Evolutionary conservation across 2,797 vertebrate species (phyloP).

Genomic region (Xenops minutus): DNA sequence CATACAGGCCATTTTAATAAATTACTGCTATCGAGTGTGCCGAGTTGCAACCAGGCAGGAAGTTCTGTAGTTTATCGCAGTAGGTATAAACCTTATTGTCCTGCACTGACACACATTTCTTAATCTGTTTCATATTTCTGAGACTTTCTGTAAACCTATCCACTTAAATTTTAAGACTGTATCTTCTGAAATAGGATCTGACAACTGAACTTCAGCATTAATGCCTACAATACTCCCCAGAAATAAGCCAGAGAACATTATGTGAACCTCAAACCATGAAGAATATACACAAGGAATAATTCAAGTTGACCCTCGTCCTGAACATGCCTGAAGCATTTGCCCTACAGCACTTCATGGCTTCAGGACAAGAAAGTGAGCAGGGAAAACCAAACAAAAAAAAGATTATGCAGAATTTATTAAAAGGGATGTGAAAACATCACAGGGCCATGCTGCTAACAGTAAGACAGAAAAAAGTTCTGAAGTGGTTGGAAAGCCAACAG

Average conservation of each 20-base stretch:
- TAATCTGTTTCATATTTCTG: background rate
- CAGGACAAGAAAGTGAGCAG: background rate
- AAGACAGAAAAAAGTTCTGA: background rate
- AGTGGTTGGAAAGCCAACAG: background rate
- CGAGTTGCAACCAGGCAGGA: background rate
- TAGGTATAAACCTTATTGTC: background rate
- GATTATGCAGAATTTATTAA: background rate
- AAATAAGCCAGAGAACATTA: background rate
- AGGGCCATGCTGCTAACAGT: background rate
- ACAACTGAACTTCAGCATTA: background rate
- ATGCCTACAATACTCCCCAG: background rate
- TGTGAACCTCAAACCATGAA: background rate
- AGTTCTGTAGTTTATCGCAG: background rate
- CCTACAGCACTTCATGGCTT: background rate
- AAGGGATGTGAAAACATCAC: background rate
- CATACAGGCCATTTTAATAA: background rate
- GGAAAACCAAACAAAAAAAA: background rate
- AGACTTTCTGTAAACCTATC: background rate
- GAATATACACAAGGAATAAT: background rate
- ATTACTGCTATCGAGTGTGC: accelerated
- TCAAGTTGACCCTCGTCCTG: background rate
- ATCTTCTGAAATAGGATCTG: background rate
- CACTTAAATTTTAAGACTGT: background rate
- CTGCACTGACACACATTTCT: background rate
- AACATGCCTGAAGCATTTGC: background rate